Percentiles rank a stretch among this genome's conserved stretches.
These are phyloP conservation scores for Drosophila takahashii DNA, from an alignment of 1,140 invertebrate species.

Conservation along the genomic window DNA sequence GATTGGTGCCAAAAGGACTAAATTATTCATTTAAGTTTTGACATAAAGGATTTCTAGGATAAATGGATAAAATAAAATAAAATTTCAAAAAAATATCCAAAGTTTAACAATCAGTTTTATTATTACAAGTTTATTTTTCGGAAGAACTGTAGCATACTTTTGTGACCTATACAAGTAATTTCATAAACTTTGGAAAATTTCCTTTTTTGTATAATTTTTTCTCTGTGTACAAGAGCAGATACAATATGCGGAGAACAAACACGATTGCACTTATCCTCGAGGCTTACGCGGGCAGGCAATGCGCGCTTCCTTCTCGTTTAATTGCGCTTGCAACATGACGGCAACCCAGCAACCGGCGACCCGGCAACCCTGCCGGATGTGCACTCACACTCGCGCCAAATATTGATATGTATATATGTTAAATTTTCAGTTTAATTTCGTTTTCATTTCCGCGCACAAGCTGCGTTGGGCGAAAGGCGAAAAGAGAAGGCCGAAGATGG, in stretches of 20 bases:
- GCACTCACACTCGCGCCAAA: constrained; percentile 8
- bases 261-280: constrained; percentile 51
- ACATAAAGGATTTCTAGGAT: too few species aligned
- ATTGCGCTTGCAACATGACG: constrained; percentile 71
- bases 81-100: too few species aligned
- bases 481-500: constrained; percentile 23
- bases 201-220: not conserved
- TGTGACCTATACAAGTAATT: too few species aligned
- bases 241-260: constrained; percentile 44
- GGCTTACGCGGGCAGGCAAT: constrained; percentile 43
- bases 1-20: too few species aligned
- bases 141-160: too few species aligned
- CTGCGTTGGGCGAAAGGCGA: not conserved
- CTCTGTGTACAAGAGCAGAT: constrained; percentile 12
- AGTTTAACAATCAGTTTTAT: too few species aligned
- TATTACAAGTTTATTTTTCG: too few species aligned
- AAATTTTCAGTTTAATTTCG: constrained; percentile 77
- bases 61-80: too few species aligned
- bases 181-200: too few species aligned
- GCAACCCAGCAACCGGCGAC: constrained; percentile 22
- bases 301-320: constrained; percentile 68
- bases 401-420: constrained; percentile 33
- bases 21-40: too few species aligned
- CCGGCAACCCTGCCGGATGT: constrained; percentile 22
- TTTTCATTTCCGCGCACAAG: constrained; percentile 73